Evolutionary conservation across 2,888 invertebrate species (phyloP).

Genomic region (Troglohyphantes excavatus): DNA sequence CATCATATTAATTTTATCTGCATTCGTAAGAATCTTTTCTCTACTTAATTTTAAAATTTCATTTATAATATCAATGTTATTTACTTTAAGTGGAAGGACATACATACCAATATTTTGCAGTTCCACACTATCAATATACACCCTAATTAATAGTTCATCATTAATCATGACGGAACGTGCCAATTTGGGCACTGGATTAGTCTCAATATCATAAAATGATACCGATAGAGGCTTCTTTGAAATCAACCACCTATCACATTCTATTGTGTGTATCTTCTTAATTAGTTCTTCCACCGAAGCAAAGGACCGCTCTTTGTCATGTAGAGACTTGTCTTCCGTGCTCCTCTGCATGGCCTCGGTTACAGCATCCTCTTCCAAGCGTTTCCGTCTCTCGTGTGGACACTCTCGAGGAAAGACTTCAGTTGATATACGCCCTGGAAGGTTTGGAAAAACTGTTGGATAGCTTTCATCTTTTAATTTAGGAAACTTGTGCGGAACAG

Average conservation of each 20-base stretch:
- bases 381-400: neutral
- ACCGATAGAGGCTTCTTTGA: neutral
- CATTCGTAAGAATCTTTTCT: neutral
- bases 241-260: neutral
- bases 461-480: neutral
- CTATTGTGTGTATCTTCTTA: too few species aligned
- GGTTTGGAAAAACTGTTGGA: neutral
- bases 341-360: neutral
- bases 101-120: neutral
- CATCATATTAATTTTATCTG: neutral
- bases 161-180: neutral
- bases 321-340: neutral
- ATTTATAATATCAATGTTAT: neutral
- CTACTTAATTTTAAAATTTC: conserved; percentile 7
- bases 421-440: neutral
- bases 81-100: neutral
- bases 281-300: neutral
- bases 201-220: neutral
- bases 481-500: neutral
- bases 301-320: too few species aligned
- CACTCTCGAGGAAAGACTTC: neutral
- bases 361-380: neutral
- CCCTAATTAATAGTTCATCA: neutral
- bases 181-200: neutral
- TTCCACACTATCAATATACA: neutral